Conservation (phyloP, 1,140 invertebrate species). For the Drosophila suzukii region DNA sequence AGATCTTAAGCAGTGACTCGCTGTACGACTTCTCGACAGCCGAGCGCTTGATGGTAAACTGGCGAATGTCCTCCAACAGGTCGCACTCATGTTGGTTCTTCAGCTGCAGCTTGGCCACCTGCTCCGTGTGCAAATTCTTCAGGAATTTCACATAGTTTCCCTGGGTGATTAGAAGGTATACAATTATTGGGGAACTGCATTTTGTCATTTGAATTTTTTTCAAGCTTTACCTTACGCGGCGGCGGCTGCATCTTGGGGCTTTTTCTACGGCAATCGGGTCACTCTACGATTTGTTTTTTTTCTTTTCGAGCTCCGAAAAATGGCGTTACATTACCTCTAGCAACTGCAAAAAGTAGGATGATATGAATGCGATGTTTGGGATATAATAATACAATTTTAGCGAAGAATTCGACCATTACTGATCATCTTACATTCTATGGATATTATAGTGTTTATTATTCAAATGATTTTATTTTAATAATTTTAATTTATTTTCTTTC, state of each 20-base stretch:
- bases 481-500: background rate
- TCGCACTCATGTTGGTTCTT: slow-evolving; percentile 99
- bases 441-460: no score
- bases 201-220: background rate
- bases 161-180: slow-evolving; percentile 84
- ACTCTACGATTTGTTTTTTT: slow-evolving; percentile 32
- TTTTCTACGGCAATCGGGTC: slow-evolving; percentile 43
- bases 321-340: slow-evolving; percentile 71
- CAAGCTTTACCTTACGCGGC: slow-evolving; percentile 77
- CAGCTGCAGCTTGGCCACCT: slow-evolving; percentile 94
- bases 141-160: slow-evolving; percentile 95
- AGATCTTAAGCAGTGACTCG: slow-evolving; percentile 95
- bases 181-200: background rate
- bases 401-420: background rate
- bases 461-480: no score
- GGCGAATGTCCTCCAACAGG: slow-evolving; percentile 96
- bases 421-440: no score
- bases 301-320: slow-evolving; percentile 45
- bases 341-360: slow-evolving; percentile 47
- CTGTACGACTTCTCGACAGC: slow-evolving; percentile 97
- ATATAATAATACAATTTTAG: background rate
- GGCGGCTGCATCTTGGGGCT: slow-evolving; percentile 81
- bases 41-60: slow-evolving; percentile 95
- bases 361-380: background rate
- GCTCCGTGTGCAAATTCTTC: slow-evolving; percentile 96